Conservation (phyloP, 2,888 invertebrate species). For the Callyntrura sp. region DNA sequence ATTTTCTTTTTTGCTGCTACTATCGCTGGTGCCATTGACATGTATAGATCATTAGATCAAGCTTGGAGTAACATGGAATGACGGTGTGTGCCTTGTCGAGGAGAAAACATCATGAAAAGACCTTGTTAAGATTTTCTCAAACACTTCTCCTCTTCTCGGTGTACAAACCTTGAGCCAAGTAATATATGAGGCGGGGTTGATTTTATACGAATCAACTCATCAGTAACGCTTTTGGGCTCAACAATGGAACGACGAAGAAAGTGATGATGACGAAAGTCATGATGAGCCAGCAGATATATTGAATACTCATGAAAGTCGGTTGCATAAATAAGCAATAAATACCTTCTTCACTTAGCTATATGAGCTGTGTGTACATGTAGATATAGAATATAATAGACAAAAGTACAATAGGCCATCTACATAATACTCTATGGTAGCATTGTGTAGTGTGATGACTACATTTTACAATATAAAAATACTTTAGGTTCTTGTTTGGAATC, state of each 20-base stretch:
- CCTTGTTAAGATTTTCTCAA: constrained; percentile 65
- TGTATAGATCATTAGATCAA: constrained; percentile 60
- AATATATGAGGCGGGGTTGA: constrained; percentile 69
- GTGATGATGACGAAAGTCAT: constrained; percentile 54
- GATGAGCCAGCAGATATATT: constrained; percentile 69
- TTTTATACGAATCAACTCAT: constrained; percentile 36
- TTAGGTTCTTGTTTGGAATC: background rate
- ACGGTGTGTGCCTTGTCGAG: constrained; percentile 66
- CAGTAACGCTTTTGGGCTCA: background rate
- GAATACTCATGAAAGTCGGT: constrained; percentile 38
- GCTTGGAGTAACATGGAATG: background rate
- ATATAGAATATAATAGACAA: too few relatives aligned
- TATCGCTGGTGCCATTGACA: background rate
- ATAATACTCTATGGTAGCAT: constrained; percentile 3
- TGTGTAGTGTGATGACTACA: background rate
- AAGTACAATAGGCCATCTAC: constrained; percentile 7
- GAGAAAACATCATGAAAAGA: constrained; percentile 54
- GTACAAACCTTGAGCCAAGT: constrained; percentile 6
- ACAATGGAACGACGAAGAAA: constrained; percentile 55
- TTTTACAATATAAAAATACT: background rate
- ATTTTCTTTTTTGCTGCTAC: background rate
- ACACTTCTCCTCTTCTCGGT: constrained; percentile 34
- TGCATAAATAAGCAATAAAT: too few relatives aligned
- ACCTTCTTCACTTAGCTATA: too few relatives aligned
- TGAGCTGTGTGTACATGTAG: too few relatives aligned